Percentiles rank a stretch among this genome's conserved stretches.
Conservation (phyloP, 2,888 invertebrate genomes). For the Diaphora mendica region DNA sequence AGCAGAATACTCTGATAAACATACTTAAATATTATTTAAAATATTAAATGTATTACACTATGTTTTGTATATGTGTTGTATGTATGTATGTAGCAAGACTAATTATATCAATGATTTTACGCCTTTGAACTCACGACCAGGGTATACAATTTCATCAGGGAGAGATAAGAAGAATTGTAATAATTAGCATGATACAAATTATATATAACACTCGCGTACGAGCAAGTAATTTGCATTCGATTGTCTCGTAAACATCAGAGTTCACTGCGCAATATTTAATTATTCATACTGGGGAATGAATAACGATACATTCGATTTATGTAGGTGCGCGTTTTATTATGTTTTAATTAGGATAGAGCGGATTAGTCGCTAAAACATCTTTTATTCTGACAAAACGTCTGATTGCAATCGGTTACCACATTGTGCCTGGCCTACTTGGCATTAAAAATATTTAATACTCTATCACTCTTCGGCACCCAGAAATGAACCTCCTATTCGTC, state of each 20-base stretch:
- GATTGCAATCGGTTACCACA: background rate
- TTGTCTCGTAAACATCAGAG: conserved; percentile 65
- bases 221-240: conserved; percentile 60
- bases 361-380: conserved; percentile 22
- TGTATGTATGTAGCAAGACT: conserved; percentile 32
- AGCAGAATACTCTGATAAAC: no score
- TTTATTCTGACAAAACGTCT: conserved; percentile 6
- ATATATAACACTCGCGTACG: conserved; percentile 59
- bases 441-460: background rate
- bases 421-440: background rate
- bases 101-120: conserved; percentile 49
- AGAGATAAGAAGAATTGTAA: conserved; percentile 60
- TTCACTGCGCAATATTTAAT: conserved; percentile 67
- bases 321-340: conserved; percentile 31
- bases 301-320: conserved; percentile 39
- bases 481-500: no score
- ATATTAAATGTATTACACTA: no score
- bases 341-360: conserved; percentile 36
- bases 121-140: conserved; percentile 51
- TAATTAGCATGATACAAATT: conserved; percentile 66
- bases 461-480: background rate
- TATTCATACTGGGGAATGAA: conserved; percentile 53
- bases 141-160: conserved; percentile 66
- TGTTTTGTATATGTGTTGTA: conserved; percentile 5
- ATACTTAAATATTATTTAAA: no score